Conservation (phyloP, 2,113 vertebrate genomes). For the Salvator merianae region DNA sequence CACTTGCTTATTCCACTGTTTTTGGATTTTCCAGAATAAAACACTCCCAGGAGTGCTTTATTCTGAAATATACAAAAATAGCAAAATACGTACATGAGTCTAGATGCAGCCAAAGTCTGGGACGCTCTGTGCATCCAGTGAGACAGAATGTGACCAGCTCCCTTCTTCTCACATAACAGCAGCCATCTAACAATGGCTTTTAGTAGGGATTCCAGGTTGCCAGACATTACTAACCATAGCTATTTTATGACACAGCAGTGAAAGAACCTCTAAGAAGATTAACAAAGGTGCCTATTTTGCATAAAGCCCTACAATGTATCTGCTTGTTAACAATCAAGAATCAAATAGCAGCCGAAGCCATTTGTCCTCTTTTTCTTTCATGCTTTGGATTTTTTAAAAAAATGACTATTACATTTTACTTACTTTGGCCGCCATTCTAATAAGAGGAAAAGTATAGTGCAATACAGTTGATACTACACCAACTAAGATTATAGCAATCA, state of each 20-base stretch:
- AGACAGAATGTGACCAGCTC: background rate
- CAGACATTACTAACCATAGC: conserved; percentile 14
- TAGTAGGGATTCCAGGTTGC: background rate
- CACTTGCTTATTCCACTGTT: too few relatives aligned
- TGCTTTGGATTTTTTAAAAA: background rate
- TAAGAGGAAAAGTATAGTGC: conserved; percentile 16
- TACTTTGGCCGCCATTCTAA: conserved; percentile 20
- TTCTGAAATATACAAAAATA: too few relatives aligned
- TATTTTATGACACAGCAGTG: conserved; percentile 11
- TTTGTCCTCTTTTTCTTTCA: conserved; percentile 2
- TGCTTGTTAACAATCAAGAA: conserved; percentile 11
- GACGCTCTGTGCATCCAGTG: background rate
- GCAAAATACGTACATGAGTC: too few relatives aligned
- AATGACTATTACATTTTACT: conserved; percentile 1
- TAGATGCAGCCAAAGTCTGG: too few relatives aligned
- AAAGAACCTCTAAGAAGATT: conserved; percentile 21
- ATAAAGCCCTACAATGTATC: background rate
- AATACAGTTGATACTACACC: background rate
- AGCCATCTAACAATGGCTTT: background rate
- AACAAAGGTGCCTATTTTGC: conserved; percentile 21
- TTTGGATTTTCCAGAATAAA: too few relatives aligned
- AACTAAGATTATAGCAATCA: conserved; percentile 16
- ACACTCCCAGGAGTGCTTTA: too few relatives aligned
- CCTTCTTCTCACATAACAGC: background rate
- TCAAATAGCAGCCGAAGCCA: conserved; percentile 15